Evolutionary conservation across 2,113 vertebrate genomes (phyloP).

Genomic region (Setophaga petechia): DNA sequence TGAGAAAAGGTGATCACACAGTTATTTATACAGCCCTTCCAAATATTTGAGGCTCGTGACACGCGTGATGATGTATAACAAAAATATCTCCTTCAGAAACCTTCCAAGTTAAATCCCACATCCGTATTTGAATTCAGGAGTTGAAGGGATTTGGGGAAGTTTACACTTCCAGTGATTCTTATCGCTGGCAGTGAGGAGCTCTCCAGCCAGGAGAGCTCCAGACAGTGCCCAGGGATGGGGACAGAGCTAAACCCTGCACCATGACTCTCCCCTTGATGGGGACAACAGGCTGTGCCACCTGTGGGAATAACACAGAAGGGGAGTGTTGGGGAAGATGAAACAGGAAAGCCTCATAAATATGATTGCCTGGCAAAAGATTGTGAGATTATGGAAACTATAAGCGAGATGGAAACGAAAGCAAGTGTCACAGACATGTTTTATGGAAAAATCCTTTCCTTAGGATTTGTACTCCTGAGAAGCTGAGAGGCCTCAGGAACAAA

Average conservation of each 20-base stretch:
- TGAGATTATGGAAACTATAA: too few relatives aligned
- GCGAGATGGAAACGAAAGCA: too few relatives aligned
- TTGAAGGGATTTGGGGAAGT: conserved; percentile 22
- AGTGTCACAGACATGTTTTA: too few relatives aligned
- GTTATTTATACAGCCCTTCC: conserved; percentile 34
- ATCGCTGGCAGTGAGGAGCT: fast-evolving
- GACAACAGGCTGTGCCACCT: background rate
- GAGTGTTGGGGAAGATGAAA: too few relatives aligned
- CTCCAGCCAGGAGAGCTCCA: background rate
- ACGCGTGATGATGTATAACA: conserved; percentile 25
- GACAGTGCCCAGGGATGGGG: background rate
- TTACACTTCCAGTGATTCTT: background rate
- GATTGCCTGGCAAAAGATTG: too few relatives aligned
- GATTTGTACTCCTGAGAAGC: too few relatives aligned
- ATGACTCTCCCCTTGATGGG: fast-evolving
- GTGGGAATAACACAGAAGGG: fast-evolving
- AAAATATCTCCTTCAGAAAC: conserved; percentile 28
- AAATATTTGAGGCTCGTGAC: conserved; percentile 33
- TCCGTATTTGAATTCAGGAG: conserved; percentile 24
- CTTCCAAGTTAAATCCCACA: conserved; percentile 36
- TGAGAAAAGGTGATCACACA: background rate
- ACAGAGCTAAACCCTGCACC: background rate
- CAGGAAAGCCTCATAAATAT: too few relatives aligned
- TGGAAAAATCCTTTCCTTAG: too few relatives aligned
- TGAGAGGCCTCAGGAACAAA: too few relatives aligned